Evolutionary conservation across 2,888 invertebrate species (phyloP).

Genomic region (Oxyteleia sp.): DNA sequence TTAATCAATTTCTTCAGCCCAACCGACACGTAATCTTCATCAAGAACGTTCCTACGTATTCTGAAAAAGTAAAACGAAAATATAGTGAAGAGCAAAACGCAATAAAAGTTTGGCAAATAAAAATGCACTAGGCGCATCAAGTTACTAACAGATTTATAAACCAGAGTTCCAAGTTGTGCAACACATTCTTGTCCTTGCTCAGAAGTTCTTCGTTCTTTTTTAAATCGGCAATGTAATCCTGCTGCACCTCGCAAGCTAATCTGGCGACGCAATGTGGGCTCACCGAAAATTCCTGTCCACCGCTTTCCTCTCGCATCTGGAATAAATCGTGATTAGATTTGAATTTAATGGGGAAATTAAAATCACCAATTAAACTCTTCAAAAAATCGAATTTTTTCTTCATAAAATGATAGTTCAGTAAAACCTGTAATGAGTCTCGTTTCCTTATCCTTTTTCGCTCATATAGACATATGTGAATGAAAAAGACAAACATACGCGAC

Average conservation of each 20-base stretch:
- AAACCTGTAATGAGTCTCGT: too few species aligned
- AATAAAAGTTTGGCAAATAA: slow-evolving; percentile 13
- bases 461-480: too few species aligned
- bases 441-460: too few species aligned
- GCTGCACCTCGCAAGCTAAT: slow-evolving; percentile 84
- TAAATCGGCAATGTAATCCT: slow-evolving; percentile 80
- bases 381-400: too few species aligned
- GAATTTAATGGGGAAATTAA: too few species aligned
- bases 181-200: slow-evolving; percentile 69
- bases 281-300: slow-evolving; percentile 74
- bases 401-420: too few species aligned
- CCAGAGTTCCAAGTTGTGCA: slow-evolving; percentile 77
- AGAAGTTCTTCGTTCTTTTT: slow-evolving; percentile 74
- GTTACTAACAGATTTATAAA: slow-evolving; percentile 81
- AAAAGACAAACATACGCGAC: too few species aligned
- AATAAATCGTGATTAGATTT: neutral
- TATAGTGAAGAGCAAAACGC: slow-evolving; percentile 7
- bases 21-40: slow-evolving; percentile 76
- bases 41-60: slow-evolving; percentile 80
- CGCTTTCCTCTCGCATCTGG: slow-evolving; percentile 50
- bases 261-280: slow-evolving; percentile 84
- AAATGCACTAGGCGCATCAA: slow-evolving; percentile 25
- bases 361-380: too few species aligned
- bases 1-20: slow-evolving; percentile 81
- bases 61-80: slow-evolving; percentile 77